phyloP scores from a whole-genome alignment of 1,140 invertebrate genomes.

The Helicoverpa armigera region DNA sequence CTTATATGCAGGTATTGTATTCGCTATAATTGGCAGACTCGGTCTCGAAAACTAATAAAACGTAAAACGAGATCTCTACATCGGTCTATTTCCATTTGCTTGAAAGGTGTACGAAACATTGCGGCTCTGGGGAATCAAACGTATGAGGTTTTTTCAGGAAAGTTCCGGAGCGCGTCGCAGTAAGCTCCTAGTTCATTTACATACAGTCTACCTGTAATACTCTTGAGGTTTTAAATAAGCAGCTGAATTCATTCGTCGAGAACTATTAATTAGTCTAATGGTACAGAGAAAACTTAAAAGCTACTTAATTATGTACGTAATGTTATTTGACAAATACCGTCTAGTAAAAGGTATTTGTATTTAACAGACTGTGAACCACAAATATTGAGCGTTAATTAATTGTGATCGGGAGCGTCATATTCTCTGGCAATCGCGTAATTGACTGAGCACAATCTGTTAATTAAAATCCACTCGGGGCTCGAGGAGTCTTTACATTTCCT shows the following conservation, averaged over 20 bases:
- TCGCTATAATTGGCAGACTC: neutral
- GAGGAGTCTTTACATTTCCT: neutral
- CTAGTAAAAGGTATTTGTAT: neutral
- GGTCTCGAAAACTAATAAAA: neutral
- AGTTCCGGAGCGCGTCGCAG: no score
- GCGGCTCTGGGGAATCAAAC: no score
- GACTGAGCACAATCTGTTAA: neutral
- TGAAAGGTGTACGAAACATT: no score
- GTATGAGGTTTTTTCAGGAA: no score
- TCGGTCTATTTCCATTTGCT: no score
- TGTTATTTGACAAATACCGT: neutral
- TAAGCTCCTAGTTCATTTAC: neutral
- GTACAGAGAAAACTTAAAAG: neutral
- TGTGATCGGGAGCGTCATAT: neutral
- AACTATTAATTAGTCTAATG: constrained; percentile 1
- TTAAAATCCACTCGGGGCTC: neutral
- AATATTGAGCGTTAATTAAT: constrained; percentile 9
- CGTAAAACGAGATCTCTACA: neutral
- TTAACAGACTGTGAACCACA: neutral
- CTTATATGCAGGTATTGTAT: neutral
- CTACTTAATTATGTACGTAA: no score
- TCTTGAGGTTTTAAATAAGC: neutral
- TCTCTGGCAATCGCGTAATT: constrained; percentile 24
- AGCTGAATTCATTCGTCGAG: neutral
- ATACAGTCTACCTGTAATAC: neutral